A percentile compares a stretch with the other conserved stretches of the same genome.
Conservation (phyloP, 2,888 invertebrate genomes). For the Ophraella communa region DNA sequence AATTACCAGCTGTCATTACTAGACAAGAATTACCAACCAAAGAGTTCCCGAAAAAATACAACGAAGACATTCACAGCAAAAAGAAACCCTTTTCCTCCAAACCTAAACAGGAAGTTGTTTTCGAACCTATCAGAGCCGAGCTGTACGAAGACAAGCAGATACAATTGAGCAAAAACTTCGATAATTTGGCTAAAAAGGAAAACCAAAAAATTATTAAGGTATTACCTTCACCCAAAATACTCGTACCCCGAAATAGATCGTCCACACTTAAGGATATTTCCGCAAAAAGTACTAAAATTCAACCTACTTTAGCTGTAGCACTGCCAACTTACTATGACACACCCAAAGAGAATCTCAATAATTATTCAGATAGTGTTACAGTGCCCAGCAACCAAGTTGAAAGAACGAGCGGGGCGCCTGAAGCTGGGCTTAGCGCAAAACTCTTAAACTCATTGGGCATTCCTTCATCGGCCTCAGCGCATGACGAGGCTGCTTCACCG, state of each 20-base stretch:
- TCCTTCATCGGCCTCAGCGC: conserved; percentile 38
- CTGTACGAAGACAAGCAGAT: conserved; percentile 52
- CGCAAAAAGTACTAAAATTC: neutral
- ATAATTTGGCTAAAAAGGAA: conserved; percentile 62
- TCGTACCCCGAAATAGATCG: neutral
- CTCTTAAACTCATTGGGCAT: conserved; percentile 49
- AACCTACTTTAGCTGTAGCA: neutral
- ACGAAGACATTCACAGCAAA: conserved; percentile 60
- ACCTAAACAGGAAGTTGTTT: conserved; percentile 61
- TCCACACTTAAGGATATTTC: neutral
- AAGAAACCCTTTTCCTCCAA: conserved; percentile 52
- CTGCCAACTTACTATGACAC: neutral
- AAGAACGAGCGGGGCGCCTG: conserved; percentile 25
- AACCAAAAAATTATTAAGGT: conserved; percentile 60
- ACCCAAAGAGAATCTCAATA: neutral
- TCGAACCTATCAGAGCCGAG: conserved; percentile 58
- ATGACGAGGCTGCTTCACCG: conserved; percentile 41
- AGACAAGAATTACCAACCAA: conserved; percentile 62
- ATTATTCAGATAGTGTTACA: conserved; percentile 14
- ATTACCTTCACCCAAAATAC: neutral
- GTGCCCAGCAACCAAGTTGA: conserved; percentile 31
- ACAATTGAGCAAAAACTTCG: conserved; percentile 52
- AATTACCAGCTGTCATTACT: conserved; percentile 57
- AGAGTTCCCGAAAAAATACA: conserved; percentile 67
- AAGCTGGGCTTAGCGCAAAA: conserved; percentile 46